A percentile compares a stretch with the other conserved stretches of the same genome.
These are phyloP conservation scores for Trichechus manatus DNA, from an alignment of 2,113 vertebrate genomes.

Conservation along the genomic window DNA sequence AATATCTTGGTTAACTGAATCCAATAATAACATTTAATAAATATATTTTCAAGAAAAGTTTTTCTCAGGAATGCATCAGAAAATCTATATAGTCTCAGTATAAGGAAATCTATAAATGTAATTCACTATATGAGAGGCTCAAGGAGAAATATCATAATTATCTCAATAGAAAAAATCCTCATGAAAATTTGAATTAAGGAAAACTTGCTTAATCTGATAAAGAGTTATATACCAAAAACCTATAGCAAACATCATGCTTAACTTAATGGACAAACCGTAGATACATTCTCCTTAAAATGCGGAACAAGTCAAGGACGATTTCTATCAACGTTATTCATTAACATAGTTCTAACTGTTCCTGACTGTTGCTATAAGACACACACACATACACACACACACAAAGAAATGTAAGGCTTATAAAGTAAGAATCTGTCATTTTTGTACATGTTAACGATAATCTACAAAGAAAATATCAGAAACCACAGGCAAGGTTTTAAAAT, in stretches of 20 bases:
- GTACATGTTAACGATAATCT: background rate
- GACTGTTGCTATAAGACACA: background rate
- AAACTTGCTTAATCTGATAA: background rate
- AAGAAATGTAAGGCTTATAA: background rate
- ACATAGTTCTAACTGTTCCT: background rate
- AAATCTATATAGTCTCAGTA: background rate
- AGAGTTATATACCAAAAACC: background rate
- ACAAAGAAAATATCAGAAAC: background rate
- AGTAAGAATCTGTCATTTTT: background rate
- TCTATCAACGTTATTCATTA: background rate
- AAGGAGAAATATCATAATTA: background rate
- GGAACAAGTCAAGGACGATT: background rate
- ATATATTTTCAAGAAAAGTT: background rate
- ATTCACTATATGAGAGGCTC: background rate
- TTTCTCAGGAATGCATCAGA: background rate
- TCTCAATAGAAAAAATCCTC: background rate
- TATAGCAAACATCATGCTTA: background rate
- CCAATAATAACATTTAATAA: background rate
- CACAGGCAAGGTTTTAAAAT: background rate
- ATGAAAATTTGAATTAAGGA: slow-evolving; percentile 1
- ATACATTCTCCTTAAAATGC: background rate
- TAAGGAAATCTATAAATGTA: background rate
- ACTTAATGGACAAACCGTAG: background rate
- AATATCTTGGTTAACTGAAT: background rate
- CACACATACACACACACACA: background rate